Base-by-base conservation (phyloP, 2,797 vertebrate species). In the Numenius phaeopus region DNA sequence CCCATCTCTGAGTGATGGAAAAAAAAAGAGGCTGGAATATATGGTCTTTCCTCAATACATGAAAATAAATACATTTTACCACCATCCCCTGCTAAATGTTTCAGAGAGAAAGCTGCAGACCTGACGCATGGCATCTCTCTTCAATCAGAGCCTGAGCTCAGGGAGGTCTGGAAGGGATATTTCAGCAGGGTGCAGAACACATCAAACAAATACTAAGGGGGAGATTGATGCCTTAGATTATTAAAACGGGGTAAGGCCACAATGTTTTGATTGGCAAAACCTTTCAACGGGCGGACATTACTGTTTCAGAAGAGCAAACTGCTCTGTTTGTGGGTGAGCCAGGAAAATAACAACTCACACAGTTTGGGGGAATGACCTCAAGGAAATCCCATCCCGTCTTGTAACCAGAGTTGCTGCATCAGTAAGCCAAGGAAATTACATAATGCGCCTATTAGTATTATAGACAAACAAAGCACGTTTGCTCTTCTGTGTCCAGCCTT, bases 1-100 rank as follows among this genome's bases (percentile, higher is more conserved):
- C 97, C 97, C 97, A 97, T 96, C 96, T 97, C 90, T 97, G 95
- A 97, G 89, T 89, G 96, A 96, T 98, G 96, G 94, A 49, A 96
- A 96, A 97, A 95, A 55, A 55, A 55, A 55, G 81, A 96, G 80
- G 57, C 79, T 97, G 93, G 89, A 97, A 96, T 96, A 96, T 96
- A 82, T 82, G 92, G 89, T 93, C 91, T 89, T 96, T 96, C 87
- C 94, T 87, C 90, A 93, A 79, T 95, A 87, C 90, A 87, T 88
- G 92, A 96, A 97, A 97, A 97, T 95, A 93, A 96, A 96, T 97
- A 97, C 54, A 61, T 96, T 97, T 96, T 98, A 96, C 92, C 93
- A 92, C 94, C 81, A 64, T 90, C 34, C 70, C 76, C 75, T 81
- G 90, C 70, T 95, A 89, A 93, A 90, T 20, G 86, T 88, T 97